Base-by-base conservation (phyloP, 1,140 invertebrate species). In the Halictus rubicundus region DNA sequence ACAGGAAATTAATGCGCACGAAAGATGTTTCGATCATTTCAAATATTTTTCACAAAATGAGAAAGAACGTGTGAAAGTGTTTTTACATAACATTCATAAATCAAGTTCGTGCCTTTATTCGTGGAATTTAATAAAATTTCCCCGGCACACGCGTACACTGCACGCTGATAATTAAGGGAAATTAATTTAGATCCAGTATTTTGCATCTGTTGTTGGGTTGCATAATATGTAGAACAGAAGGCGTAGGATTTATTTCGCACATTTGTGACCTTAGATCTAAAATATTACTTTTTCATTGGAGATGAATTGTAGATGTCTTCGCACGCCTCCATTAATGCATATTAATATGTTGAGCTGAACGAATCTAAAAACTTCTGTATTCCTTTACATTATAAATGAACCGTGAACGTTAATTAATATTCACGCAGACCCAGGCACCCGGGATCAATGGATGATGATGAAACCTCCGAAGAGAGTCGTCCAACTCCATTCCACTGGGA, bases 401-500 rank as follows among this genome's bases (percentile, higher is more conserved):
- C n/a, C n/a, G n/a, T n/a, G n/a, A n/a, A n/a, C 8, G 49, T 64
- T 25, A 49, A 2, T 42, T 25, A 25, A 61, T 2, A 25, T 16
- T 27, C 63, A 32, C 80, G 59, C 52, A 92, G 79, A 72, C 83
- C 80, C 71, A 88, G 87, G 73, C 68, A 86, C 64, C 83, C 82
- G 1, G 76, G 80, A n/a, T 60, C 75, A 5, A 74, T 70, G 8
- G 85, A 88, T 25, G 83, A 87, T 4, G 32, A 9, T 0, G 68
- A 71, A 6, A 76, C 61, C 39, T 52, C 68, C 23, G 85, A 86
- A 25, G 87, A 90, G 59, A 70, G 64, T 10, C 82, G 71, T 46
- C 91, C 90, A 12, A 82, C 85, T 0, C 91, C 90, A 1, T 93
- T 92, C 72, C 89, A 89, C 68, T 92, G 90, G 73, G 87, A 91